Percentiles rank a stretch among this genome's conserved stretches.
Conservation (phyloP, 2,888 invertebrate genomes). For the Ophion costatus region DNA sequence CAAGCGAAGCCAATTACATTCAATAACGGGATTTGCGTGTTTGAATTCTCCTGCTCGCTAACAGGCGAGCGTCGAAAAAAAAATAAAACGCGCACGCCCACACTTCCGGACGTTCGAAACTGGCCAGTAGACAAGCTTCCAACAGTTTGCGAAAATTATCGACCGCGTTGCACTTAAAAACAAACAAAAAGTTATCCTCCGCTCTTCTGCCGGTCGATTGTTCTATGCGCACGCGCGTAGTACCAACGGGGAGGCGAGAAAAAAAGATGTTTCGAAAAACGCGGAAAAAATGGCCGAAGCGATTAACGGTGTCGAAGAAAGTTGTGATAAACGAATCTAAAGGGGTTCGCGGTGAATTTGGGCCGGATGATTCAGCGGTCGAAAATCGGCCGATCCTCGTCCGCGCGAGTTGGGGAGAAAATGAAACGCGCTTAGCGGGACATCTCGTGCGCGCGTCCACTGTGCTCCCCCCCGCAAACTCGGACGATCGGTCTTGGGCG, state of each 20-base stretch:
- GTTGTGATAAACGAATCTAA: too few relatives aligned
- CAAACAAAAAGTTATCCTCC: too few relatives aligned
- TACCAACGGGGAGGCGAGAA: too few relatives aligned
- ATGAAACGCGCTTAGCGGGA: slow-evolving; percentile 56
- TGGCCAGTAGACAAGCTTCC: too few relatives aligned
- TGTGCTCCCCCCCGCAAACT: background rate
- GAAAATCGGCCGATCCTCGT: slow-evolving; percentile 45
- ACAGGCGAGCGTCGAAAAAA: background rate
- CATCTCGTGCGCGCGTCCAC: background rate
- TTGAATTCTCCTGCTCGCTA: background rate
- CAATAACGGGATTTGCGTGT: slow-evolving; percentile 47
- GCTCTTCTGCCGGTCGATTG: too few relatives aligned
- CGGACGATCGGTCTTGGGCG: background rate
- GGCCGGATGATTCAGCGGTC: background rate
- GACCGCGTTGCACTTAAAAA: background rate
- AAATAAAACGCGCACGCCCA: background rate
- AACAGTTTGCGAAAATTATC: background rate
- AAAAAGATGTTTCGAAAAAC: too few relatives aligned
- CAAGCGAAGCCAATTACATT: slow-evolving; percentile 34
- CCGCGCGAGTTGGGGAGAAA: slow-evolving; percentile 23
- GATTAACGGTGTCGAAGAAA: too few relatives aligned
- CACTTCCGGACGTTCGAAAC: background rate
- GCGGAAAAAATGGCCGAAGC: too few relatives aligned
- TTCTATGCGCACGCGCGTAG: too few relatives aligned
- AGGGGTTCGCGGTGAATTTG: background rate